These are phyloP conservation scores for Acleris laterana DNA, from an alignment of 2,888 invertebrate species.

Conservation along the genomic window DNA sequence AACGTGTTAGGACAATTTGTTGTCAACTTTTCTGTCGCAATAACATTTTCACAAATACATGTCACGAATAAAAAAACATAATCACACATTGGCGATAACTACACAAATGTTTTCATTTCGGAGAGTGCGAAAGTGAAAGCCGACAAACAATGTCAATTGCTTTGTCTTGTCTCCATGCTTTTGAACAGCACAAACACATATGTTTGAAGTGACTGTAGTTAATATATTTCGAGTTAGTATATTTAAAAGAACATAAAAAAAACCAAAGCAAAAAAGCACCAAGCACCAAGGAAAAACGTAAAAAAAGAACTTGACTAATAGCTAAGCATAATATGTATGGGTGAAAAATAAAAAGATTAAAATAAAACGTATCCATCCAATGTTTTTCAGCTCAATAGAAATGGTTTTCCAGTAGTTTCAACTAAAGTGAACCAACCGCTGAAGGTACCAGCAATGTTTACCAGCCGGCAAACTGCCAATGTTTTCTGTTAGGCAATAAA, in stretches of 20 bases:
- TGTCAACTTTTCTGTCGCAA: background rate
- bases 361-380: too few relatives aligned
- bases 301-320: too few relatives aligned
- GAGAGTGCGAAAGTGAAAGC: slow-evolving; percentile 29
- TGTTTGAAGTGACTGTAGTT: too few relatives aligned
- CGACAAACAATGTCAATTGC: slow-evolving; percentile 1
- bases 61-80: background rate
- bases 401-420: background rate
- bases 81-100: background rate
- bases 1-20: too few relatives aligned
- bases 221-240: too few relatives aligned
- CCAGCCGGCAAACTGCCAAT: slow-evolving; percentile 35
- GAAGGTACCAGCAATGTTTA: slow-evolving; percentile 1
- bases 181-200: too few relatives aligned
- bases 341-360: too few relatives aligned
- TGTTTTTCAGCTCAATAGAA: too few relatives aligned
- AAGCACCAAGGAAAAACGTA: too few relatives aligned
- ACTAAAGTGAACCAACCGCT: background rate
- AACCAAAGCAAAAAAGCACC: too few relatives aligned
- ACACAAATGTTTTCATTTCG: slow-evolving; percentile 11
- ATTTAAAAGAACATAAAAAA: too few relatives aligned
- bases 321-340: too few relatives aligned
- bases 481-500: slow-evolving; percentile 34
- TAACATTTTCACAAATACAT: background rate
- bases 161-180: slow-evolving; percentile 19